Base-by-base conservation (phyloP, 2,113 vertebrate species). In the Steatornis caripensis region DNA sequence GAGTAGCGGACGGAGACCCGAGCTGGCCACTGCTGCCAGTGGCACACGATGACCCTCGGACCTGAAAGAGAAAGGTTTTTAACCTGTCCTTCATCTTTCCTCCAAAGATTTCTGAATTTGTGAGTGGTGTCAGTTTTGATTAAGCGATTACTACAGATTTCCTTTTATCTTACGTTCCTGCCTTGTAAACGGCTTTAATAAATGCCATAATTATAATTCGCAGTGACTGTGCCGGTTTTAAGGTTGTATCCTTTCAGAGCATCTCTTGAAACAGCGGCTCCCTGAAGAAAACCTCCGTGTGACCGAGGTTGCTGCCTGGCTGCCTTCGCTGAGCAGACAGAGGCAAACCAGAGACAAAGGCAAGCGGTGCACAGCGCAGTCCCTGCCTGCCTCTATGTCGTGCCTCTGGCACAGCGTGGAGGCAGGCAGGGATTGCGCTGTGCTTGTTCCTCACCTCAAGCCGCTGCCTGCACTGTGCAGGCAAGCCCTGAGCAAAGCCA, bases 261-360 rank as follows among this genome's bases (percentile, higher is more conserved):
- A 65, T 83, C 57, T 94, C 54, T 78, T 37, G 46, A 41, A 96
- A 70, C 81, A 76, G 61, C 4, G 5, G 27, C 26, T 96, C 84
- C 93, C 89, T 36, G 34, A 92, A 93, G 94, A 60, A 93, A 95
- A 89, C 43, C 39, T 68, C 79, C 0, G 0, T 2, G 15, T 89
- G 91, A 87, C 51, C 0, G 0, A 86, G 88, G 51, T 51, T 94
- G 71, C 95, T 93, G 93, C 76, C 60, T 89, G 84, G 51, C 82
- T 85, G 84, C 77, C 45, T 84, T 68, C 15, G 0, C 3, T 12
- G 46, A 93, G 53, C 49, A 82, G 66, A 51, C 75, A 79, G 85
- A 92, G 60, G 15, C 43, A 49, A 88, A 58, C 45, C 12, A 8
- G 68, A 94, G 80, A 95, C 92, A 96, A 97, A 95, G 72, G 89